phyloP scores from a whole-genome alignment of 2,113 vertebrate species.

The Orientallactaga bullata region DNA sequence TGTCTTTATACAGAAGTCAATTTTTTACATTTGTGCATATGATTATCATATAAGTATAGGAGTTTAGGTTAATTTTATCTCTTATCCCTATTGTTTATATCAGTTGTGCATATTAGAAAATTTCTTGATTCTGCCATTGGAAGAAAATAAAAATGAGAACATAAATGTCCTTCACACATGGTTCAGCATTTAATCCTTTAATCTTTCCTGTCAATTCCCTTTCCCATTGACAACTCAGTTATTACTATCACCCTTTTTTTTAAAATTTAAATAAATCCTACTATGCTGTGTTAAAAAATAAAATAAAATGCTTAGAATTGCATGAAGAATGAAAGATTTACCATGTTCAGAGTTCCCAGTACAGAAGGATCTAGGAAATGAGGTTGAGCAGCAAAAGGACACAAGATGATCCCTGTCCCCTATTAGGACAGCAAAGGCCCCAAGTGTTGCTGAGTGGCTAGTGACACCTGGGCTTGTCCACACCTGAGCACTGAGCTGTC shows the following conservation, averaged over 20 bases:
- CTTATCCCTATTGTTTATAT: not conserved
- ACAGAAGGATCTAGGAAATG: not conserved
- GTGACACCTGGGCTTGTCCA: not conserved
- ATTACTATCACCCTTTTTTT: conserved; percentile 33
- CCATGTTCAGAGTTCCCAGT: rapidly evolving
- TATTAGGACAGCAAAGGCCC: not conserved
- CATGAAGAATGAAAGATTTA: not conserved
- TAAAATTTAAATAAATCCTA: not conserved
- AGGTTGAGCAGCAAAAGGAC: not conserved
- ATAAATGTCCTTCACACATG: conserved; percentile 41
- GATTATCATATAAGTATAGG: not conserved
- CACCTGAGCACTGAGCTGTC: not conserved
- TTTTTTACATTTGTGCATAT: conserved; percentile 49
- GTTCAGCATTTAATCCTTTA: conserved; percentile 46
- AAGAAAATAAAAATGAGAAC: not conserved
- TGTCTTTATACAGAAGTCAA: conserved; percentile 12
- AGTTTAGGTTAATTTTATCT: conserved; percentile 13
- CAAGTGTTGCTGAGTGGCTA: not conserved
- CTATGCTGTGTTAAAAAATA: not conserved
- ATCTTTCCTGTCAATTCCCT: conserved; percentile 14
- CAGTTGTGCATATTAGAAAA: conserved; percentile 31
- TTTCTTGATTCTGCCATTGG: not conserved
- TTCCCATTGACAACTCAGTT: conserved; percentile 16
- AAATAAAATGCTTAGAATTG: not conserved
- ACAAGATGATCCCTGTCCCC: not conserved